These are phyloP conservation scores for Cepaea hortensis DNA, from an alignment of 2,888 invertebrate species.

Conservation along the genomic window DNA sequence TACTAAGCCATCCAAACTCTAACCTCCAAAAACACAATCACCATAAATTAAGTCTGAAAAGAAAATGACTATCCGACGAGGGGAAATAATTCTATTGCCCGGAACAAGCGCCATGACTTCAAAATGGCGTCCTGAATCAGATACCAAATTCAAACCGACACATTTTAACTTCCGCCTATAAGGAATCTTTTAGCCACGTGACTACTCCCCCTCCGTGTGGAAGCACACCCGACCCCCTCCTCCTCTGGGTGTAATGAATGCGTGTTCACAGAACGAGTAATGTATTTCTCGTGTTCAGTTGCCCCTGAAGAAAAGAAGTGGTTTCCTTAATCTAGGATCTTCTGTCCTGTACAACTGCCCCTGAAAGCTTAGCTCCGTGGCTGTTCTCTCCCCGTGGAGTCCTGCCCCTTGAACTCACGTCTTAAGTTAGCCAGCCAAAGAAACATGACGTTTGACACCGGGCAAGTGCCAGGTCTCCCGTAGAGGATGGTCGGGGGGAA, in stretches of 20 bases:
- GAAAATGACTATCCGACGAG: no score
- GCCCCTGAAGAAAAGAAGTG: neutral
- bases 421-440: neutral
- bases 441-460: neutral
- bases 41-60: no score
- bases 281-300: constrained; percentile 30
- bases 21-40: no score
- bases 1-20: no score
- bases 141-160: neutral
- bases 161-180: neutral
- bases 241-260: constrained; percentile 15
- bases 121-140: neutral
- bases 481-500: neutral
- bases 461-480: neutral
- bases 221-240: neutral
- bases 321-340: constrained; percentile 7
- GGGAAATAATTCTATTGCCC: neutral
- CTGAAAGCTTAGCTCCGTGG: neutral
- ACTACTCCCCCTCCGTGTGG: neutral
- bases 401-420: neutral
- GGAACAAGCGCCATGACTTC: neutral
- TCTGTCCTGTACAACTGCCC: constrained; percentile 10
- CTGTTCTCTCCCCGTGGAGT: neutral
- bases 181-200: neutral
- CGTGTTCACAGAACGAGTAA: constrained; percentile 29